phyloP scores from a whole-genome alignment of 2,888 invertebrate genomes.

The Ariolimax columbianus region DNA sequence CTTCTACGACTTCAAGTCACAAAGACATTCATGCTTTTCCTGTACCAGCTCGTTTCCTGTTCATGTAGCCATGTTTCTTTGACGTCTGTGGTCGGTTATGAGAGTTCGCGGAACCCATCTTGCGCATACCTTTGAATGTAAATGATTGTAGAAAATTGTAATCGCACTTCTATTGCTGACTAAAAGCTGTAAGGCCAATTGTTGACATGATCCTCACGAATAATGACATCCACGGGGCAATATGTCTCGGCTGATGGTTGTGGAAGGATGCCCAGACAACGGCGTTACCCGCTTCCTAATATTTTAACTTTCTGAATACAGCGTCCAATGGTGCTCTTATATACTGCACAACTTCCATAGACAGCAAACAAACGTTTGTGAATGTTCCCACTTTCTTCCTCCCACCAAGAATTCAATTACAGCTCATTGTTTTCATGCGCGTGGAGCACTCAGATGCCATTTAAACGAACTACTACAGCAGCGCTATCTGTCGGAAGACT shows the following conservation, averaged over 20 bases:
- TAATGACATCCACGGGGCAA: no score
- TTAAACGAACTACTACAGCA: not conserved
- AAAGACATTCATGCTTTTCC: no score
- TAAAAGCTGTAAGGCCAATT: no score
- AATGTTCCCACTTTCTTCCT: not conserved
- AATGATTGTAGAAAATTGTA: no score
- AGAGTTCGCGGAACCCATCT: no score
- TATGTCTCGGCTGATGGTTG: not conserved
- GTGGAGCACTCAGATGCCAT: not conserved
- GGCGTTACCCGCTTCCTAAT: not conserved
- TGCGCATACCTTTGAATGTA: no score
- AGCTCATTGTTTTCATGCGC: not conserved
- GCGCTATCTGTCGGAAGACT: not conserved
- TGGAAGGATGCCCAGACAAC: not conserved
- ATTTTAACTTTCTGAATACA: not conserved
- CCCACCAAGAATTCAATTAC: not conserved
- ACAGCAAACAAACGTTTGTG: not conserved
- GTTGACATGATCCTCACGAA: no score
- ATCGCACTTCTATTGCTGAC: no score
- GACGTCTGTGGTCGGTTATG: no score
- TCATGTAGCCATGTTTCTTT: no score
- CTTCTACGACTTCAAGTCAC: no score
- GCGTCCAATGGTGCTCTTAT: not conserved
- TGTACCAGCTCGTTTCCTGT: no score
- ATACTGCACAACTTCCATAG: not conserved